Base-by-base conservation (phyloP, 1,140 invertebrate species). In the Aphidius gifuensis region DNA sequence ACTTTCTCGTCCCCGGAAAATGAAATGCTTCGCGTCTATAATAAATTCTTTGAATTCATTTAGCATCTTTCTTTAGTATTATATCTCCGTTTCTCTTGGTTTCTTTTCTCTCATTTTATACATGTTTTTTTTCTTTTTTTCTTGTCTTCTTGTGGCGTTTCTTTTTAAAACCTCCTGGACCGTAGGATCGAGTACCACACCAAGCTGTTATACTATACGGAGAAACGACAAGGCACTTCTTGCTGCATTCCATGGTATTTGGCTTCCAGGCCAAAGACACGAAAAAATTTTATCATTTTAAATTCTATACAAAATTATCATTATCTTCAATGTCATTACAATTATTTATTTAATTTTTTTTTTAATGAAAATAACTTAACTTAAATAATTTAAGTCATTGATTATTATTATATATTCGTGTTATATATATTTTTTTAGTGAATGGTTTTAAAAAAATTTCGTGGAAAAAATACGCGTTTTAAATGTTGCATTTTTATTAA, bases 1-100 rank as follows among this genome's bases (percentile, higher is more conserved):
- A 67, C 66, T 67, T 67, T 67, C 66, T 67, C 66, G 62, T 55
- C 64, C 62, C 61, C 62, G 64, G 62, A 69, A 69, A 69, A 68
- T 68, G 66, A 64, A 65, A 64, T 55, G 57, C 16, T 50, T 45
- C 45, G 55, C 64, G 61, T 32, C 23, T 58, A 16, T 16, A 16
- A 16, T 47, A 64, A 61, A 66, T 66, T 68, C 64, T 57, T 55
- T 58, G 64, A 65, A 64, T 59, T 63, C 56, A 61, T 55, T 58
- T 64, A 61, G 64, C 61, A 51, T 53, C 40, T 23, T 56, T 48
- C 21, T 47, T 42, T 58, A 11, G 47, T 44, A 60, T 42, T 58
- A 58, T 51, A 49, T 40, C 49, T 39, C 40, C n/a, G 5, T 6
- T 11, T 40, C n/a, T 55, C 7, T 11, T 44, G 9, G 7, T 38